A percentile compares a stretch with the other conserved stretches of the same genome.
Evolutionary conservation across 23 tunicate species (phyloP).

Genomic region (Trididemnum miniatum): DNA sequence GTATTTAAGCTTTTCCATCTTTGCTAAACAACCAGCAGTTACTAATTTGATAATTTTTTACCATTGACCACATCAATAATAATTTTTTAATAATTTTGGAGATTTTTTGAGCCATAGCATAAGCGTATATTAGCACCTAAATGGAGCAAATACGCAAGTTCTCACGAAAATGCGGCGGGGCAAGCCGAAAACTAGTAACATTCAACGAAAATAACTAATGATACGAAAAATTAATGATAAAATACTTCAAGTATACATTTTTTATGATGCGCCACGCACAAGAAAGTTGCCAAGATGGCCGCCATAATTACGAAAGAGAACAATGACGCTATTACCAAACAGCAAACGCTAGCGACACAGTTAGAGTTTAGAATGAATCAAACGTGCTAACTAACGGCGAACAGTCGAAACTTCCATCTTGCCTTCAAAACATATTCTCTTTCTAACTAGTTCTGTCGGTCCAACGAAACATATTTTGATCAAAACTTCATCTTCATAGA

Average conservation of each 20-base stretch:
- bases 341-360: conserved; percentile 35
- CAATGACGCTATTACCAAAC: conserved; percentile 69
- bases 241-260: conserved; percentile 44
- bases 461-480: not conserved
- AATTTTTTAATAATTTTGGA: too few species aligned
- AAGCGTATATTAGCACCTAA: too few species aligned
- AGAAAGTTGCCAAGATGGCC: conserved; percentile 74
- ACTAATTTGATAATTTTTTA: too few species aligned
- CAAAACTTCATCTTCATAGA: not conserved
- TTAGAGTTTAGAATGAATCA: conserved; percentile 22
- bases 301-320: conserved; percentile 88
- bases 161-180: conserved; percentile 2
- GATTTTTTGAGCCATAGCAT: too few species aligned
- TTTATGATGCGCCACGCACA: conserved; percentile 59
- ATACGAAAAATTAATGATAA: not conserved
- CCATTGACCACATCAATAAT: too few species aligned
- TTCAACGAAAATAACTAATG: conserved; percentile 3
- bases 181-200: not conserved
- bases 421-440: not conserved
- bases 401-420: not conserved
- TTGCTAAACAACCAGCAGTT: too few species aligned
- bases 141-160: too few species aligned
- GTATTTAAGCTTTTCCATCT: too few species aligned
- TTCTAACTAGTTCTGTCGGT: not conserved
- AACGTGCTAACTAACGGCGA: conserved; percentile 19